Evolutionary conservation across 2,113 vertebrate genomes (phyloP), one percentile per base, ranked within the genome.

Genomic region (Pholis gunnellus): DNA sequence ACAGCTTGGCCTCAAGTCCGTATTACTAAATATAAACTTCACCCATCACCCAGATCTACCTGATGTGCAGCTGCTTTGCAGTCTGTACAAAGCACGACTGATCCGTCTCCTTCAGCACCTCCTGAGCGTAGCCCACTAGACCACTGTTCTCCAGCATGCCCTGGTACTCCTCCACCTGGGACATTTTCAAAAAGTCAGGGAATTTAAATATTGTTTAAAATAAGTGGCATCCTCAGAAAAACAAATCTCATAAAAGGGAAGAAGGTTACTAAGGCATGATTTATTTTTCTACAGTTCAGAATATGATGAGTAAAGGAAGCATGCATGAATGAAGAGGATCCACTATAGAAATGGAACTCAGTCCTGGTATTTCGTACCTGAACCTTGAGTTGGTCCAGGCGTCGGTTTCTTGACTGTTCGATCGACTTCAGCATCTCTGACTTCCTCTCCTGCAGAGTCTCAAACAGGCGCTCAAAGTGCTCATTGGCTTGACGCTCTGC

Each of bases 61-160:
- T 98, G 88, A 93, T 80, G 72, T 99, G 97, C 31, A 99, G 97
- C 54, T 98, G 98, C 84, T 99, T 99, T 20, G 98, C 98, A 1
- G 97, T 99, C 95, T 99, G 98, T 29, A 99, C 98, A 36, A 99
- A 99, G 91, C 97, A 99, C 54, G 98, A 99, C 38, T 97, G 98
- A 68, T 99, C 98, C 0, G 97, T 98, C 94, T 99, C 98, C 79
- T 99, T 99, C 75, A 99, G 96, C 31, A 99, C 98, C 91, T 99
- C 98, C 87, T 99, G 98, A 20, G 98, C 98, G 3, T 99, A 99
- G 65, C 98, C 98, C 68, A 99, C 97, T 0, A 99, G 95, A 2
- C 98, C 98, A 6, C 91, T 98, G 92, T 98, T 99, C 95, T 99
- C 98, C 88, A 99, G 90, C 80, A 99, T 97, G n/a, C 98, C 98